Evolutionary conservation across 2,888 invertebrate species (phyloP).

Genomic region (Crioceris asparagi): DNA sequence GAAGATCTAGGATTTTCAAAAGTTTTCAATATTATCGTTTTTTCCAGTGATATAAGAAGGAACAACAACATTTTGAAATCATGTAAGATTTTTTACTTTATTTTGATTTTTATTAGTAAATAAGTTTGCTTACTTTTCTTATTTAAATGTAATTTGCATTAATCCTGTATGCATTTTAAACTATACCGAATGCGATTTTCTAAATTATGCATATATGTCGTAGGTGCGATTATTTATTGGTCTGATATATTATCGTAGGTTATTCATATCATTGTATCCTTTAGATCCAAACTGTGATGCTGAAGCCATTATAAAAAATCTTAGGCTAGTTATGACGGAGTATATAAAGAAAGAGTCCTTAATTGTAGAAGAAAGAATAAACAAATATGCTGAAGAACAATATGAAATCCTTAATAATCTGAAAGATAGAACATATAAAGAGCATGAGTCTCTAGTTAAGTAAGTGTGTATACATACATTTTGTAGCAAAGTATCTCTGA

Average conservation of each 20-base stretch:
- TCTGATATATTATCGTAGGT: too few species aligned
- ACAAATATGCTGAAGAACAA: constrained; percentile 63
- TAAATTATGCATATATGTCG: too few species aligned
- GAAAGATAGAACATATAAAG: constrained; percentile 31
- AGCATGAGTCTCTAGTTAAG: constrained; percentile 34
- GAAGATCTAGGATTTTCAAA: constrained; percentile 42
- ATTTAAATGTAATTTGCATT: too few species aligned
- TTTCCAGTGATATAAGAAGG: constrained; percentile 16
- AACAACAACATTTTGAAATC: constrained; percentile 13
- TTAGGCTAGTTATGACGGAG: constrained; percentile 57
- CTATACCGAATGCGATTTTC: too few species aligned
- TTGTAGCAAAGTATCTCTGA: too few species aligned
- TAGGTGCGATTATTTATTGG: too few species aligned
- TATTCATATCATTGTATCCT: constrained; percentile 3
- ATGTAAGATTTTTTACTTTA: constrained; percentile 16
- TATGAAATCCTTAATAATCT: constrained; percentile 59
- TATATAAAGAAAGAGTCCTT: constrained; percentile 58
- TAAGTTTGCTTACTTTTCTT: too few species aligned
- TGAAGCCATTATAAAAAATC: constrained; percentile 45
- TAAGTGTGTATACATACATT: too few species aligned
- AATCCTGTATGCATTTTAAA: too few species aligned
- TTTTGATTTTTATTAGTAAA: constrained; percentile 6
- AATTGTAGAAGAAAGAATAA: constrained; percentile 63
- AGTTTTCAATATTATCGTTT: constrained; percentile 23
- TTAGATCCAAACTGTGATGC: constrained; percentile 41